phyloP scores from a whole-genome alignment of 2,888 invertebrate species.

The Catonia carolina region DNA sequence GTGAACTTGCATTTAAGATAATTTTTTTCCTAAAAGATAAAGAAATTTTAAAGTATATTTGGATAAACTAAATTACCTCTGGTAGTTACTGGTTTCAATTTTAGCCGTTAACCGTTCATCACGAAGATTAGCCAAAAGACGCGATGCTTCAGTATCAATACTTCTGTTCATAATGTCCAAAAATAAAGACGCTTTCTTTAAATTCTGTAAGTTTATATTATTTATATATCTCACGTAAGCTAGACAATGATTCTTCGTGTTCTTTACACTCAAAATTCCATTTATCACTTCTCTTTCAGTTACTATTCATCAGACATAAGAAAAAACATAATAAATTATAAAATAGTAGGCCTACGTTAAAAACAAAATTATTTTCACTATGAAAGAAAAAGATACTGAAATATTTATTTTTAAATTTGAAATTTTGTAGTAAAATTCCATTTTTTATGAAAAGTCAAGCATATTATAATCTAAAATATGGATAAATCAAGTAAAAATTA shows the following conservation, averaged over 20 bases:
- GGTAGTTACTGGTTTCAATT: constrained; percentile 80
- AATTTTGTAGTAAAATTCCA: too few species aligned
- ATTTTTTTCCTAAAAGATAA: too few species aligned
- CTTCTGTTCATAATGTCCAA: constrained; percentile 89
- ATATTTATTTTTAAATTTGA: too few species aligned
- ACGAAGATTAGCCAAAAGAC: constrained; percentile 77
- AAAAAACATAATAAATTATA: not conserved
- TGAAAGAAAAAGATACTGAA: too few species aligned
- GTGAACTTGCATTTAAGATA: too few species aligned
- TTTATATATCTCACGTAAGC: constrained; percentile 94
- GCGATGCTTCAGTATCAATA: constrained; percentile 88
- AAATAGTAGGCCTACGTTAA: too few species aligned
- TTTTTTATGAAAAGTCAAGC: too few species aligned
- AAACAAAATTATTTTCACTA: too few species aligned
- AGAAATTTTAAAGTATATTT: too few species aligned
- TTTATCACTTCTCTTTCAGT: constrained; percentile 97
- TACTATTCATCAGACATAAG: constrained; percentile 51
- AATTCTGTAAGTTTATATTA: constrained; percentile 92
- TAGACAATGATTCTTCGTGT: constrained; percentile 90
- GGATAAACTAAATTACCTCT: constrained; percentile 72
- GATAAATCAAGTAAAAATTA: too few species aligned
- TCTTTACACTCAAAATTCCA: constrained; percentile 85
- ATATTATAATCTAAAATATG: too few species aligned
- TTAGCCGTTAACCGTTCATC: constrained; percentile 85
- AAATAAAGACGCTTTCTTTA: constrained; percentile 90